phyloP scores from a whole-genome alignment of 2,113 vertebrate genomes.

The Notothenia coriiceps region DNA sequence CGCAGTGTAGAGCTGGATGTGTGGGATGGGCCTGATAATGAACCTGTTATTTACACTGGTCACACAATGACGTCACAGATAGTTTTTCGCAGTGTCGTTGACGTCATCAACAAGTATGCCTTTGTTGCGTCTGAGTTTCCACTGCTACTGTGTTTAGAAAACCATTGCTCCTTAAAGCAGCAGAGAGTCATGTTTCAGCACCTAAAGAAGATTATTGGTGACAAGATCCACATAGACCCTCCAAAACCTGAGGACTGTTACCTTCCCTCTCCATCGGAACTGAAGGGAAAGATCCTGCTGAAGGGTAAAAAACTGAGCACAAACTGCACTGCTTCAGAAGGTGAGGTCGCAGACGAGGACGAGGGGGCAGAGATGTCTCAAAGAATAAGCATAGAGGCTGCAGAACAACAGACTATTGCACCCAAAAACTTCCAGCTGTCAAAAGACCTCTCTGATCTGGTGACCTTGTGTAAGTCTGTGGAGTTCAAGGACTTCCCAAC shows the following conservation, averaged over 20 bases:
- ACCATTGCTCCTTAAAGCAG: slow-evolving; percentile 96
- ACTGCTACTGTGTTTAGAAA: slow-evolving; percentile 95
- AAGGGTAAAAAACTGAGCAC: slow-evolving; percentile 94
- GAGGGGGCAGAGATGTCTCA: slow-evolving; percentile 98
- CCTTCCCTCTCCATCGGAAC: slow-evolving; percentile 90
- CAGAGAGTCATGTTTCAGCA: slow-evolving; percentile 98
- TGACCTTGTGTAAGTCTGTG: slow-evolving; percentile 95
- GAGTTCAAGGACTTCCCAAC: slow-evolving; percentile 95
- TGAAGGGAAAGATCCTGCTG: slow-evolving; percentile 94
- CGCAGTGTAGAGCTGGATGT: slow-evolving; percentile 96
- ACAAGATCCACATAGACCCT: slow-evolving; percentile 88
- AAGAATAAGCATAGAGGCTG: slow-evolving; percentile 87
- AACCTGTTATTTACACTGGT: slow-evolving; percentile 96
- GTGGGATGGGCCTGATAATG: slow-evolving; percentile 97
- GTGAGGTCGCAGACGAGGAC: slow-evolving; percentile 97
- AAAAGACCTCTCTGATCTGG: slow-evolving; percentile 95
- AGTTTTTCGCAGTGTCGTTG: slow-evolving; percentile 94
- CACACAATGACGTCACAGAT: slow-evolving; percentile 99
- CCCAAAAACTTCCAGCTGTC: slow-evolving; percentile 93
- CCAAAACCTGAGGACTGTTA: slow-evolving; percentile 92
- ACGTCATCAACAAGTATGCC: slow-evolving; percentile 95
- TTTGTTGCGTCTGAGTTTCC: slow-evolving; percentile 97
- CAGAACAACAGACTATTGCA: slow-evolving; percentile 85
- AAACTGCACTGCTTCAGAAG: slow-evolving; percentile 89
- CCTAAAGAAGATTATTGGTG: slow-evolving; percentile 94